Percentiles rank a stretch among this genome's conserved stretches.
These are phyloP conservation scores for Triplophysa rosa DNA, from an alignment of 2,113 vertebrate species.

Conservation along the genomic window DNA sequence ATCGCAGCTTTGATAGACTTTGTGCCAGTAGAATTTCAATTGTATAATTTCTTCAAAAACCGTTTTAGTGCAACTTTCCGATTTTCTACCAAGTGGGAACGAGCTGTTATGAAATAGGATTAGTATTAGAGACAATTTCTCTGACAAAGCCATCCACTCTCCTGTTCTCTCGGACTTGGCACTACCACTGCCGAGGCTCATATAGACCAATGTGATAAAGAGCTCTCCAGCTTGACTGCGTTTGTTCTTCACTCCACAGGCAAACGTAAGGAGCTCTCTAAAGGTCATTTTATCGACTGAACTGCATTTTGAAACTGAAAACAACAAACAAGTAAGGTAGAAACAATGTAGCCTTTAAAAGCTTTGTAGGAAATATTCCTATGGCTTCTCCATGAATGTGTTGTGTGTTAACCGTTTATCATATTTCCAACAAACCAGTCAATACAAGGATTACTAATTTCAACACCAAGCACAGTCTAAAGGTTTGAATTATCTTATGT, in stretches of 20 bases:
- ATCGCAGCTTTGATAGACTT: slow-evolving; percentile 61
- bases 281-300: slow-evolving; percentile 43
- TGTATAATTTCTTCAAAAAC: slow-evolving; percentile 51
- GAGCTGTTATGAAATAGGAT: slow-evolving; percentile 72
- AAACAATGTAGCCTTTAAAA: neutral
- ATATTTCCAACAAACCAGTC: neutral
- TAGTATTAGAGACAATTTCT: slow-evolving; percentile 70
- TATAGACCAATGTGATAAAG: slow-evolving; percentile 48
- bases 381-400: neutral
- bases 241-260: slow-evolving; percentile 35
- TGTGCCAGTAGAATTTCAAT: slow-evolving; percentile 59
- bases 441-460: neutral
- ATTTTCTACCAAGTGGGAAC: slow-evolving; percentile 62
- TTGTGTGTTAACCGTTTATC: neutral
- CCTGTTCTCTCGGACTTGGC: slow-evolving; percentile 56
- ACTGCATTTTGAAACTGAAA: slow-evolving; percentile 39
- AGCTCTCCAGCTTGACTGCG: slow-evolving; percentile 41
- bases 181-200: slow-evolving; percentile 33
- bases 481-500: slow-evolving; percentile 5
- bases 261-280: neutral
- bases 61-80: slow-evolving; percentile 56
- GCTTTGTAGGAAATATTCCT: neutral
- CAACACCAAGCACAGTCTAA: neutral
- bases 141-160: slow-evolving; percentile 55
- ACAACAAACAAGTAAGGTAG: neutral